phyloP scores from a whole-genome alignment of 2,113 vertebrate species.

The Lophura nycthemera region DNA sequence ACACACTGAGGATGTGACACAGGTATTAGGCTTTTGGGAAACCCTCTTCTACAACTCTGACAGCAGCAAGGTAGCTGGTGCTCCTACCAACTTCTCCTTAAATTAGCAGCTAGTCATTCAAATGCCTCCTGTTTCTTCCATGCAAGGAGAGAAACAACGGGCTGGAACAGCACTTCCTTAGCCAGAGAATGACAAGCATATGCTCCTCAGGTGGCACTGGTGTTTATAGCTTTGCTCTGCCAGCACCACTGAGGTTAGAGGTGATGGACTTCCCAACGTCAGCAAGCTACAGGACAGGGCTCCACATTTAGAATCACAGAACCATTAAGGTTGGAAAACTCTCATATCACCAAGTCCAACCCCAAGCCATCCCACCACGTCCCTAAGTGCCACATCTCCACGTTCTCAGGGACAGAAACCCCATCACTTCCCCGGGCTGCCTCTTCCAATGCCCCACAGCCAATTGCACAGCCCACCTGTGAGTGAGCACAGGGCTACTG shows the following conservation, averaged over 20 bases:
- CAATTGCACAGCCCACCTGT: background rate
- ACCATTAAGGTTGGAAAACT: background rate
- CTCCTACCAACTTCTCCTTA: background rate
- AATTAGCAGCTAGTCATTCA: background rate
- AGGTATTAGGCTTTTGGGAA: background rate
- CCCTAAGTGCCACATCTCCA: too few species aligned
- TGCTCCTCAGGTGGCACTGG: background rate
- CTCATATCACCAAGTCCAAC: background rate
- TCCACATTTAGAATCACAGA: background rate
- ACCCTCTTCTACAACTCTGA: background rate
- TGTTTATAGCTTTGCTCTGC: background rate
- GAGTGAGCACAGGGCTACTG: background rate
- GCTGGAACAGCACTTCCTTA: background rate
- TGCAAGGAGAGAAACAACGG: rapidly evolving
- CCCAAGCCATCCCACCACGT: background rate
- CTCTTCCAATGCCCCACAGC: too few species aligned
- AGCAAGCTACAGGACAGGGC: too few species aligned
- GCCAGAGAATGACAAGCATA: background rate
- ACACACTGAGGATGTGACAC: background rate
- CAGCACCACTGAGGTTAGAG: background rate
- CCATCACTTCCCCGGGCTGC: too few species aligned
- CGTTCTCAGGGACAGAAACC: too few species aligned
- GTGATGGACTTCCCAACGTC: rapidly evolving
- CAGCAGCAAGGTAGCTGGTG: background rate
- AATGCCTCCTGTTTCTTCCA: background rate